Base-by-base conservation (phyloP, 2,113 vertebrate species). In the Misgurnus anguillicaudatus region DNA sequence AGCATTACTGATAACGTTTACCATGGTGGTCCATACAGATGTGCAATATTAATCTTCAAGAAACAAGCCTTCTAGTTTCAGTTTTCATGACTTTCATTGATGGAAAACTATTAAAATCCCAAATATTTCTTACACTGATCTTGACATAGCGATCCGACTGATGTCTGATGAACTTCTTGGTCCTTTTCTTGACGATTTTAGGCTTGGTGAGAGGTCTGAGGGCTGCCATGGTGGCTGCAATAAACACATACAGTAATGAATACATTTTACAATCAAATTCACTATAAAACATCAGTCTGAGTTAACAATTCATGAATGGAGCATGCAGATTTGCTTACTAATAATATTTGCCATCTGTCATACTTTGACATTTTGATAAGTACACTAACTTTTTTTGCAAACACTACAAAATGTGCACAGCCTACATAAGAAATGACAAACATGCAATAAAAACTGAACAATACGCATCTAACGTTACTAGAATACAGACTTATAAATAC, bases 91-190 rank as follows among this genome's bases (percentile, higher is more conserved):
- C 24, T 31, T 31, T 1, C 24, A 31, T 31, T 31, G 24, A 31
- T 31, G 24, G 24, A 31, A 31, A 31, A 31, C 24, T 31, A 31
- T 31, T 31, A 31, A 31, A 31, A 31, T 31, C 24, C 24, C 24
- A 31, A 31, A 31, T 31, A 31, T 31, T 31, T 16, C 62, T 68
- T 88, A 99, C 98, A 90, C 93, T 94, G 75, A 99, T 97, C 90
- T 99, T 99, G 71, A 98, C 96, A 96, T 99, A 99, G 86, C 97
- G 90, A 68, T 99, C 97, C 0, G 98, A 99, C 47, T 99, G 98
- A 74, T 99, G 98, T 83, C 98, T 94, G 58, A 98, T 98, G 83
- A 99, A 99, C 91, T 99, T 99, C 93, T 99, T 99, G 55, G 95
- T 97, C 84, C 98, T 90, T 90, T 99, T 99, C 89, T 99, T 99